Percentiles rank a stretch among this genome's conserved stretches.
Conservation (phyloP, 1,140 invertebrate species). For the Drosophila pectinifera region DNA sequence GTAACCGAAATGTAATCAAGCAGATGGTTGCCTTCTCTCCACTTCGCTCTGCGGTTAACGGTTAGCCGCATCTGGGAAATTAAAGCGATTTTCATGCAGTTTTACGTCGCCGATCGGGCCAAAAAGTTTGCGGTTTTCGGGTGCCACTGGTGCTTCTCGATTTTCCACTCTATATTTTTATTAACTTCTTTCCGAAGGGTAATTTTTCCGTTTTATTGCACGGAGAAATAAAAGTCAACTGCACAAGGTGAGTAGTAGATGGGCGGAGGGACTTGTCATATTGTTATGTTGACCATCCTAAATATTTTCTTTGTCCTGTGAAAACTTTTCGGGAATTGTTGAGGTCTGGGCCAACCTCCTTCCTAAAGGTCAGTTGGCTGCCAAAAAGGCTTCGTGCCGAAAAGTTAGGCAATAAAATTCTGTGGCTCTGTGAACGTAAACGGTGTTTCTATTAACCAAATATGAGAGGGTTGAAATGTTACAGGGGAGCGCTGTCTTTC, state of each 20-base stretch:
- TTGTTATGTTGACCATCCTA: conserved; percentile 49
- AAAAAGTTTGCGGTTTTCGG: conserved; percentile 53
- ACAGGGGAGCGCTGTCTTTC: not conserved
- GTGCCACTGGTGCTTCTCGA: conserved; percentile 9
- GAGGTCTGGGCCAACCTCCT: conserved; percentile 25
- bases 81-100: conserved; percentile 57
- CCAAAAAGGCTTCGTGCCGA: conserved; percentile 59
- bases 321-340: conserved; percentile 69
- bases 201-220: conserved; percentile 49
- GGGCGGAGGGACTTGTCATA: conserved; percentile 65
- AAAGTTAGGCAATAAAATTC: conserved; percentile 74
- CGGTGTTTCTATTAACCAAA: not conserved
- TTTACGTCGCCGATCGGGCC: conserved; percentile 42
- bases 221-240: conserved; percentile 29
- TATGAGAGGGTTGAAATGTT: not conserved
- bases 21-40: conserved; percentile 53
- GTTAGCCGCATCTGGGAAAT: conserved; percentile 60
- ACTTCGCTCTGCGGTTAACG: conserved; percentile 26
- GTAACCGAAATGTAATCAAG: conserved; percentile 70
- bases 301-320: conserved; percentile 78
- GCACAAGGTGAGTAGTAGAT: conserved; percentile 23
- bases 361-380: conserved; percentile 58
- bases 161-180: conserved; percentile 3
- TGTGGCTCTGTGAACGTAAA: not conserved
- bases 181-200: conserved; percentile 24